These are phyloP conservation scores for Ernsta delagoae DNA, from an alignment of 2,888 invertebrate genomes.

Conservation along the genomic window DNA sequence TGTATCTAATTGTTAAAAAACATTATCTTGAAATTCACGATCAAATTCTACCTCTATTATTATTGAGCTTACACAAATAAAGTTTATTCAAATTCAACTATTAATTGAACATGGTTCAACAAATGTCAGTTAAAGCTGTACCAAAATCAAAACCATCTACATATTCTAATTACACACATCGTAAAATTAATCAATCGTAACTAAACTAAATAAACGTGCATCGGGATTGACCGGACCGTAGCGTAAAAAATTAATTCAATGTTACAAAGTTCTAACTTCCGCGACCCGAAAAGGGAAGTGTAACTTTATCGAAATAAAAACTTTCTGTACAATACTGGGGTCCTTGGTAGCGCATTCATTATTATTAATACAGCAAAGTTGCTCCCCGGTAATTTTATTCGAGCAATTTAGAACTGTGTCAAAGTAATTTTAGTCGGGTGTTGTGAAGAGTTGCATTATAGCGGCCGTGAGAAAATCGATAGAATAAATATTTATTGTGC, in stretches of 20 bases:
- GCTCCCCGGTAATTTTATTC: conserved; percentile 68
- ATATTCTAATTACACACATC: conserved; percentile 69
- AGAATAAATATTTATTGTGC: conserved; percentile 78
- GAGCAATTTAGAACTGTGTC: conserved; percentile 67
- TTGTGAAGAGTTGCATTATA: conserved; percentile 66
- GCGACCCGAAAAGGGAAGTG: conserved; percentile 58
- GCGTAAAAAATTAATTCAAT: conserved; percentile 52
- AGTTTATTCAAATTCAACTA: not conserved
- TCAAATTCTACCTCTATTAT: too few species aligned
- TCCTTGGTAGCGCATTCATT: conserved; percentile 68
- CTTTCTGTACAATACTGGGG: conserved; percentile 66
- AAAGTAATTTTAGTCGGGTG: conserved; percentile 50
- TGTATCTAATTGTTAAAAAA: too few species aligned
- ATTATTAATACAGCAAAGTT: conserved; percentile 79
- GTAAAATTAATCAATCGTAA: conserved; percentile 74
- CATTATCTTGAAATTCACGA: too few species aligned
- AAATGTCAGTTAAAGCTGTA: conserved; percentile 19
- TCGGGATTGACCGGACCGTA: conserved; percentile 54
- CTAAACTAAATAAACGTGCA: conserved; percentile 63
- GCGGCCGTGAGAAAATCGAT: conserved; percentile 81
- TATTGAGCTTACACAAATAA: not conserved
- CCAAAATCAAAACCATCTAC: conserved; percentile 32
- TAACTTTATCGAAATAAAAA: conserved; percentile 74
- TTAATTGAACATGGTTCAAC: conserved; percentile 10
- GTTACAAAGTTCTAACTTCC: conserved; percentile 65